Conservation (phyloP, 2,113 vertebrate genomes). For the Hippocampus comes region DNA sequence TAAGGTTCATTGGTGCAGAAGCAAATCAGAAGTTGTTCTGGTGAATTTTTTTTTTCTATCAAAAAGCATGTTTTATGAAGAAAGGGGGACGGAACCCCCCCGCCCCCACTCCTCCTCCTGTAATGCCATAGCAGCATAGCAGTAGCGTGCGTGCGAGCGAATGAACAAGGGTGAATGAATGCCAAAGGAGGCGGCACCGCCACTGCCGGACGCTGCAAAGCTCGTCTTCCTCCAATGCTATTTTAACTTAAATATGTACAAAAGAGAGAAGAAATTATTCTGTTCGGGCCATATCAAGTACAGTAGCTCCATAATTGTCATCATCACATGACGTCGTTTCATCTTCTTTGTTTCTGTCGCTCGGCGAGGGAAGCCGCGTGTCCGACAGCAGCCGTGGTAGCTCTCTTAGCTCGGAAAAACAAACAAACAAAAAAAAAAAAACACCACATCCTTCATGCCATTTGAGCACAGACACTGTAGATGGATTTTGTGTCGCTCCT, state of each 20-base stretch:
- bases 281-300: slow-evolving; percentile 61
- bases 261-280: slow-evolving; percentile 57
- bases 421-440: slow-evolving; percentile 28
- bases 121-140: slow-evolving; percentile 79
- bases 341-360: slow-evolving; percentile 23
- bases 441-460: slow-evolving; percentile 54
- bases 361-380: slow-evolving; percentile 76
- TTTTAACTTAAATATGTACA: slow-evolving; percentile 73
- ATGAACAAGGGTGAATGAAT: slow-evolving; percentile 12
- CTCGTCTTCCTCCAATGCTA: slow-evolving; percentile 94
- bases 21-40: slow-evolving; percentile 37
- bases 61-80: slow-evolving; percentile 46
- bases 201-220: slow-evolving; percentile 90
- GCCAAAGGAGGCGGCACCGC: slow-evolving; percentile 64
- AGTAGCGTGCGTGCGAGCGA: slow-evolving; percentile 69
- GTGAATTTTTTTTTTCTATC: slow-evolving; percentile 66
- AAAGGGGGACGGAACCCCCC: slow-evolving; percentile 13
- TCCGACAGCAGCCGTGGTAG: slow-evolving; percentile 76
- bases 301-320: slow-evolving; percentile 57
- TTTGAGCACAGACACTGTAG: slow-evolving; percentile 77
- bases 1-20: slow-evolving; percentile 53
- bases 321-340: slow-evolving; percentile 36
- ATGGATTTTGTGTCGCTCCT: slow-evolving; percentile 64
- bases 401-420: slow-evolving; percentile 82
- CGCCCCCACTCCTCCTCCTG: slow-evolving; percentile 30